Evolutionary conservation across 2,888 invertebrate species (phyloP).

Genomic region (Philonicus albiceps): DNA sequence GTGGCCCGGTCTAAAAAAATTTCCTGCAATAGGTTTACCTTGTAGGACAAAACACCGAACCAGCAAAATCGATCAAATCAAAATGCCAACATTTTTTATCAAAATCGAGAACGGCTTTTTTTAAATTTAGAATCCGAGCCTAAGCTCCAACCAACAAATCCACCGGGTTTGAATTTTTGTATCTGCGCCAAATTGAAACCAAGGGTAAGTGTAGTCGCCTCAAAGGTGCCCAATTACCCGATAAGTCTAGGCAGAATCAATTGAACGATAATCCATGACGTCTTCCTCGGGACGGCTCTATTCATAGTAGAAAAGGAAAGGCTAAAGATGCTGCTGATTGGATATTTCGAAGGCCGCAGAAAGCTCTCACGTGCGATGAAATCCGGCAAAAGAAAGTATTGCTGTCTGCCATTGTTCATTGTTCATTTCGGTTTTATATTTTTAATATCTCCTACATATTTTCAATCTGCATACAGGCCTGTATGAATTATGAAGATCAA

Average conservation of each 20-base stretch:
- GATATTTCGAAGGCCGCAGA: not conserved
- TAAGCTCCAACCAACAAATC: not conserved
- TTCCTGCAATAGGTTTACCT: not conserved
- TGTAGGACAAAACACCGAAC: not conserved
- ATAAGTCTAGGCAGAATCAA: not conserved
- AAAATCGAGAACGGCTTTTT: not conserved
- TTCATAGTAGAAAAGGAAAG: not conserved
- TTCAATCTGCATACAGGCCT: not conserved
- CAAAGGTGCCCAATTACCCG: not conserved
- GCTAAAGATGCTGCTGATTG: not conserved
- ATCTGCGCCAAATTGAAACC: not conserved
- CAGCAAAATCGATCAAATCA: not conserved
- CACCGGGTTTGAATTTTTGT: not conserved
- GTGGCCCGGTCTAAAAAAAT: not conserved
- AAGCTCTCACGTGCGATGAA: not conserved
- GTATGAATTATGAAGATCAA: not conserved
- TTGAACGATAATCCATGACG: not conserved
- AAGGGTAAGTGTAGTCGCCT: not conserved
- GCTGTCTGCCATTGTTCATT: not conserved
- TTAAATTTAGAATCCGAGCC: not conserved
- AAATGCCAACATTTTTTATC: not conserved
- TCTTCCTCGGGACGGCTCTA: not conserved
- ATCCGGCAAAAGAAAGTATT: not conserved
- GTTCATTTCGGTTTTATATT: not conserved
- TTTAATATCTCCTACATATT: not conserved